Evolutionary conservation across 2,888 invertebrate species (phyloP).

Genomic region (Drosophila gaucha): DNA sequence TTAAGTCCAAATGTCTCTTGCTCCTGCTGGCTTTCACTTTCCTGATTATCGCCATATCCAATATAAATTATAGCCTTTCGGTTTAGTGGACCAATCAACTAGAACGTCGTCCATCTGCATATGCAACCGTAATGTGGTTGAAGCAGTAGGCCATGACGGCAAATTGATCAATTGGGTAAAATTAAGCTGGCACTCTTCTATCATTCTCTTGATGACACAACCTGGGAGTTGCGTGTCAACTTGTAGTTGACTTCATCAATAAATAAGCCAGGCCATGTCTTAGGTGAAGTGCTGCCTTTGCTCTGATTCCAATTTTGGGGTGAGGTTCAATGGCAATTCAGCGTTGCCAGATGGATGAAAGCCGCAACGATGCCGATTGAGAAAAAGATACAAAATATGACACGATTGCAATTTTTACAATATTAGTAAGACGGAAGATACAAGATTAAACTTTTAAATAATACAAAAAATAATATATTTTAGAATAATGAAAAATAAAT

Average conservation of each 20-base stretch:
- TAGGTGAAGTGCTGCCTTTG: slow-evolving; percentile 20
- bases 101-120: slow-evolving; percentile 56
- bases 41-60: slow-evolving; percentile 38
- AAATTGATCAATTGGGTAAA: slow-evolving; percentile 79
- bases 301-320: background rate
- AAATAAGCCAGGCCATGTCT: slow-evolving; percentile 63
- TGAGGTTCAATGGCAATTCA: background rate
- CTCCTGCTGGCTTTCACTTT: slow-evolving; percentile 43
- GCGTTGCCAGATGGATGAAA: slow-evolving; percentile 40
- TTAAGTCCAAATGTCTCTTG: slow-evolving; percentile 40
- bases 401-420: background rate
- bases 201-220: slow-evolving; percentile 11
- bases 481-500: no score
- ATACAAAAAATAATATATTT: no score
- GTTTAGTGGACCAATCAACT: slow-evolving; percentile 67
- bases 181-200: slow-evolving; percentile 60
- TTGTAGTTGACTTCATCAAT: slow-evolving; percentile 73
- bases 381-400: background rate
- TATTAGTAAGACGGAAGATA: background rate
- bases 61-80: slow-evolving; percentile 46
- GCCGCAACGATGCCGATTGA: background rate
- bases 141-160: slow-evolving; percentile 11
- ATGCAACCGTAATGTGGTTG: slow-evolving; percentile 34
- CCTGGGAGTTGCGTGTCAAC: slow-evolving; percentile 67
- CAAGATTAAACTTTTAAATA: no score